phyloP scores from a whole-genome alignment of 1,140 invertebrate genomes.

The Sycophila sp. region DNA sequence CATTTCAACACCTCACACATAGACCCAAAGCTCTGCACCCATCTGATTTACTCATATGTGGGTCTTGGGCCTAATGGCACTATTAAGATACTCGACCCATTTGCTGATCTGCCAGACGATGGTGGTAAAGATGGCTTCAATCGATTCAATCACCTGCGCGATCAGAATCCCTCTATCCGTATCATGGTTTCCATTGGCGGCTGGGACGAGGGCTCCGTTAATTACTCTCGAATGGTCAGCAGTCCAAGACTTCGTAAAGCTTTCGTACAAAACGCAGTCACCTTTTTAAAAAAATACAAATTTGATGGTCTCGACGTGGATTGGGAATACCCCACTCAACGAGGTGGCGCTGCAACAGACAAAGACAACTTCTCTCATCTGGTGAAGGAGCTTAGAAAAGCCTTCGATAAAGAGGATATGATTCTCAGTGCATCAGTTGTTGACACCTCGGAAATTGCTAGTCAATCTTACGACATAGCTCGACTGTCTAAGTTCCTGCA shows the following conservation, averaged over 20 bases:
- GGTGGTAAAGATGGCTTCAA: constrained; percentile 63
- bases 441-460: constrained; percentile 59
- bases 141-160: constrained; percentile 68
- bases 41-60: too few species aligned
- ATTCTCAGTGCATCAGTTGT: constrained; percentile 67
- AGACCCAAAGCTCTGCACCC: too few species aligned
- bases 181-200: constrained; percentile 79
- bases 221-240: constrained; percentile 71
- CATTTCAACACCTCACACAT: too few species aligned
- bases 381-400: constrained; percentile 65
- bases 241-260: constrained; percentile 64
- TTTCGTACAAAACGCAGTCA: constrained; percentile 72
- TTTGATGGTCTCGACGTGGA: constrained; percentile 86
- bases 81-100: too few species aligned
- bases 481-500: constrained; percentile 69
- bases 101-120: constrained; percentile 67
- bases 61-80: too few species aligned
- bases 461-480: constrained; percentile 69
- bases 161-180: constrained; percentile 72
- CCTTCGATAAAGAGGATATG: constrained; percentile 59
- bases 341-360: constrained; percentile 71
- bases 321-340: constrained; percentile 81
- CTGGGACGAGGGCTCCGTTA: constrained; percentile 75
- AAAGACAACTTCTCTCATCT: constrained; percentile 65
- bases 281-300: constrained; percentile 70